Evolutionary conservation across 2,797 vertebrate genomes (phyloP), one percentile per base, ranked within the genome.

Genomic region (Acipenser oxyrinchus): DNA sequence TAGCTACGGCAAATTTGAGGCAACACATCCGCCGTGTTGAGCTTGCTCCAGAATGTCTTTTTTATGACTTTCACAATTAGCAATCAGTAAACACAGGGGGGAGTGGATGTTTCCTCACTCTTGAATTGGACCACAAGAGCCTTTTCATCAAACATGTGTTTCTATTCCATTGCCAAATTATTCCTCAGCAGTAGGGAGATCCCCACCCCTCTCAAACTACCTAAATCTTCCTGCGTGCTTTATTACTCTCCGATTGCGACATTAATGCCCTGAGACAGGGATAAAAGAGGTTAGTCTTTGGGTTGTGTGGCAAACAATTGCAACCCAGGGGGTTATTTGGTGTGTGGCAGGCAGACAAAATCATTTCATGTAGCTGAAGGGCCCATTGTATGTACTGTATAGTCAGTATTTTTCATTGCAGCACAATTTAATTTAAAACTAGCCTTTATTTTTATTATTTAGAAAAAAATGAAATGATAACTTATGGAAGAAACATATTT

Each of bases 31-130:
- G 9, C 66, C 13, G 58, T 61, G 8, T 7, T 51, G 74, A 77
- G 76, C 76, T 81, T 72, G 76, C 73, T 74, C 77, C 78, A 78
- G 72, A 71, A 79, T 87, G 86, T 81, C 81, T 86, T 82, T 92
- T 94, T 93, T 90, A 91, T 85, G 87, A 82, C 90, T 82, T 91
- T 93, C 90, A 92, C 87, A 88, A 90, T 93, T 85, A 86, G 85
- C 87, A 92, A 87, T 93, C 88, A 88, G 82, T 79, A 83, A 93
- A 89, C 83, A 82, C 85, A 74, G 81, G 81, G 82, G 83, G 87
- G 86, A 18, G 82, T 87, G 86, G 75, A 84, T 85, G 87, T 86
- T 88, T 88, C 86, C 84, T 88, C 88, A 79, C 74, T 8, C 75
- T 81, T 79, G 70, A 79, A 86, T 81, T 81, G 73, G 80, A 65